Base-by-base conservation (phyloP, 2,113 vertebrate genomes). In the Cnemophilus loriae region DNA sequence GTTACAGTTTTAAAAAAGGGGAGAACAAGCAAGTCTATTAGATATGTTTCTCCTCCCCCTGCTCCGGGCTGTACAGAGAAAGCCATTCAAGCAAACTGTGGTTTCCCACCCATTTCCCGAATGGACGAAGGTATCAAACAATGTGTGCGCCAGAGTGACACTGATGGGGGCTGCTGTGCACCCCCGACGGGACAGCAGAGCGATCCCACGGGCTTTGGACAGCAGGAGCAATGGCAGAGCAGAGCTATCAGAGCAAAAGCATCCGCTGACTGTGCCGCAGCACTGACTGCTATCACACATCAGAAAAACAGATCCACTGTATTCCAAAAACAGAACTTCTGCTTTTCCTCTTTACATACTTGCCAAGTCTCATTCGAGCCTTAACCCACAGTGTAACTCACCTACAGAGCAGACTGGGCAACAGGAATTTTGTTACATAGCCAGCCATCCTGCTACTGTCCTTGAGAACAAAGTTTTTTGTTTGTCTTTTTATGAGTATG, bases 141-240 rank as follows among this genome's bases (percentile, higher is more conserved):
- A 44, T 68, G 85, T 75, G 73, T 4, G 7, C 4, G 0, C 60
- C 44, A 0, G 7, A 63, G 63, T 94, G 78, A 52, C 35, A 30
- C 67, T 90, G 84, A 53, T 59, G 42, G 52, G 20, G 9, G 9
- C 30, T 68, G 19, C 73, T 73, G 50, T 44, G 57, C 4, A 16
- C 16, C 32, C 20, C n/a, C 39, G 18, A 4, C 57, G 70, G 0
- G 1, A n/a, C 2, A 44, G 21, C 27, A 30, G 23, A 59, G 27
- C 0, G 0, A 27, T 75, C 9, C 56, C 42, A 33, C 0, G 1
- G 83, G 24, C 49, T 89, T 55, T 13, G 42, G 57, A 39, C 65
- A 52, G 42, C 35, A 15, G 20, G 14, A 69, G 50, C 27, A 35
- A 33, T 23, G 33, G 33, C 44, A 80, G 55, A 84, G 22, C 46